Conservation (phyloP, 2,113 vertebrate genomes). For the Tragelaphus buxtoni region DNA sequence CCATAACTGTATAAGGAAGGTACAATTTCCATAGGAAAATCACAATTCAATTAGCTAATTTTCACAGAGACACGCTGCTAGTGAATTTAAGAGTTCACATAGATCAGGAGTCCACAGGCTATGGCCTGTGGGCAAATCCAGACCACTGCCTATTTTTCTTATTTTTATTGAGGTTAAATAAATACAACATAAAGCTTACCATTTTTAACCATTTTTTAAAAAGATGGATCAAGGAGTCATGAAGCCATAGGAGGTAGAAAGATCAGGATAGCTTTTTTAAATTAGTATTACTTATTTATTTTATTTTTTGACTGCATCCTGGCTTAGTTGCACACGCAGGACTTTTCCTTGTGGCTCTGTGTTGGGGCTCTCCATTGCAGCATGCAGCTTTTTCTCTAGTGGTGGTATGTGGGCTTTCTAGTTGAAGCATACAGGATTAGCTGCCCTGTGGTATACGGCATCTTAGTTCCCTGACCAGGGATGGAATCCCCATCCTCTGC, state of each 20-base stretch:
- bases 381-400: not conserved
- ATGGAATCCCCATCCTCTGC: not conserved
- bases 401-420: not conserved
- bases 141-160: not conserved
- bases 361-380: not conserved
- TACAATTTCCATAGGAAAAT: not conserved
- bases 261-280: not conserved
- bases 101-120: not conserved
- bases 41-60: not conserved
- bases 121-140: not conserved
- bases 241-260: not conserved
- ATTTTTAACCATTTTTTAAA: not conserved
- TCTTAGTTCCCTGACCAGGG: not conserved
- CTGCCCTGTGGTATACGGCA: not conserved
- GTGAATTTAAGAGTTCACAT: not conserved
- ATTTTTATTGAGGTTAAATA: not conserved
- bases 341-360: not conserved
- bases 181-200: not conserved
- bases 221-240: not conserved
- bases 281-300: not conserved
- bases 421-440: not conserved
- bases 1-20: not conserved
- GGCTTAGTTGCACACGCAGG: not conserved
- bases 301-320: not conserved
- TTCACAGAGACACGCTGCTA: not conserved